These are phyloP conservation scores for Coregonus ussuriensis DNA, from an alignment of 2,797 vertebrate species.

Conservation along the genomic window DNA sequence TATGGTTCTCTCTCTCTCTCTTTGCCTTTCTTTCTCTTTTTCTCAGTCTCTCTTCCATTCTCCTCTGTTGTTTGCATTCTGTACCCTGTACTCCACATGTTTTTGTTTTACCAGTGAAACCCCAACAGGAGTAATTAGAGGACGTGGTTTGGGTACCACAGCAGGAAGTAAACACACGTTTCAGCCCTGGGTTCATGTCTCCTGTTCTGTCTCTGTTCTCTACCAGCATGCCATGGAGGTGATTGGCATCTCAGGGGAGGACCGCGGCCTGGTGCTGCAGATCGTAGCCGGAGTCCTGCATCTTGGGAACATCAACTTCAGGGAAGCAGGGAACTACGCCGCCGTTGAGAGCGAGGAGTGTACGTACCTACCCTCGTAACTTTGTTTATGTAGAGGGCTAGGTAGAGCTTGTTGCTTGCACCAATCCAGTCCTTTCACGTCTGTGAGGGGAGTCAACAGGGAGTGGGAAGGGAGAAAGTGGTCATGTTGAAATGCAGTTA, in stretches of 20 bases:
- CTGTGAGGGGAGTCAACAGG: neutral
- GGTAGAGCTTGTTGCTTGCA: neutral
- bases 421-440: neutral
- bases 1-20: neutral
- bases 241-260: conserved; percentile 89
- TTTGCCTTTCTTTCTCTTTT: conserved; percentile 16
- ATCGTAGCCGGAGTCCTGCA: conserved; percentile 95
- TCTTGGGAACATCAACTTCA: conserved; percentile 96
- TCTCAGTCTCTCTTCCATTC: conserved; percentile 29
- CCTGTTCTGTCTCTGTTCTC: conserved; percentile 20
- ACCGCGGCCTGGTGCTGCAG: conserved; percentile 90
- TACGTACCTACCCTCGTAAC: conserved; percentile 64
- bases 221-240: conserved; percentile 94
- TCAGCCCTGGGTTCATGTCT: conserved; percentile 12
- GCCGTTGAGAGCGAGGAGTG: conserved; percentile 97
- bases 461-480: neutral
- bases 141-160: conserved; percentile 48
- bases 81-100: conserved; percentile 46
- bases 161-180: conserved; percentile 45
- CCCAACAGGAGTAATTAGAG: conserved; percentile 65
- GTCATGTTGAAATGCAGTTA: neutral
- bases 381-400: neutral
- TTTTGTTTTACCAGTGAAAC: conserved; percentile 63
- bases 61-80: neutral
- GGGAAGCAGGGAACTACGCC: conserved; percentile 95